Percentiles rank a stretch among this genome's conserved stretches.
These are phyloP conservation scores for Deroplatys truncata DNA, from an alignment of 2,888 invertebrate genomes.

Conservation along the genomic window DNA sequence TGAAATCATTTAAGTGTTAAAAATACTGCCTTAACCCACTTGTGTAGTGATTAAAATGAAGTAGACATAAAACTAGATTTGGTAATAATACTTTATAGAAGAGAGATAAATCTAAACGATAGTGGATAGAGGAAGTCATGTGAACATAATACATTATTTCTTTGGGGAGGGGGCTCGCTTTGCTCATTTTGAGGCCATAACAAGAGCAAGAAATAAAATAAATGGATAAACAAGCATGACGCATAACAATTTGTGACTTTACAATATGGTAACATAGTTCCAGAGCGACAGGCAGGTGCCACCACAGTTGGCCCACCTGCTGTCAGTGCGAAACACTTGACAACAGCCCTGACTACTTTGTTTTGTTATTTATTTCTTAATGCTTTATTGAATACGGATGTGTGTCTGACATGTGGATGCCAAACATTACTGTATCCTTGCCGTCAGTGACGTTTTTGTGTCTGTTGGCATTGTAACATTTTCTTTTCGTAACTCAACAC, in stretches of 20 bases:
- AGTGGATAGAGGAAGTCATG: no score
- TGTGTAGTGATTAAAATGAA: no score
- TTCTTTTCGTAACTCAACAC: neutral
- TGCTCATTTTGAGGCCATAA: neutral
- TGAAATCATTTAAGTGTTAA: no score
- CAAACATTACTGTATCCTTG: neutral
- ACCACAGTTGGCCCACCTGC: neutral
- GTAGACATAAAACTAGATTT: no score
- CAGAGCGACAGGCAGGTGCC: neutral
- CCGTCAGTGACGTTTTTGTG: neutral
- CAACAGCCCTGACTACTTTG: neutral
- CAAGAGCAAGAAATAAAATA: neutral
- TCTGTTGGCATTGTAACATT: neutral
- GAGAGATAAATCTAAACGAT: neutral
- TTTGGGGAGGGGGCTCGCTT: neutral
- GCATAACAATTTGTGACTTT: neutral
- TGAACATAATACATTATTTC: neutral
- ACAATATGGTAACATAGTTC: neutral
- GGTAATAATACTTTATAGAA: no score
- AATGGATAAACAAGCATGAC: neutral
- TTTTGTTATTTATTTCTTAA: neutral
- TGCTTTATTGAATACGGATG: neutral
- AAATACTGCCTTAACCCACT: no score
- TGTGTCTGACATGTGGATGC: neutral
- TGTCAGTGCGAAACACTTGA: neutral